Base-by-base conservation (phyloP, 2,113 vertebrate genomes). In the western clawed frog (Xenopus tropicalis) region DNA sequence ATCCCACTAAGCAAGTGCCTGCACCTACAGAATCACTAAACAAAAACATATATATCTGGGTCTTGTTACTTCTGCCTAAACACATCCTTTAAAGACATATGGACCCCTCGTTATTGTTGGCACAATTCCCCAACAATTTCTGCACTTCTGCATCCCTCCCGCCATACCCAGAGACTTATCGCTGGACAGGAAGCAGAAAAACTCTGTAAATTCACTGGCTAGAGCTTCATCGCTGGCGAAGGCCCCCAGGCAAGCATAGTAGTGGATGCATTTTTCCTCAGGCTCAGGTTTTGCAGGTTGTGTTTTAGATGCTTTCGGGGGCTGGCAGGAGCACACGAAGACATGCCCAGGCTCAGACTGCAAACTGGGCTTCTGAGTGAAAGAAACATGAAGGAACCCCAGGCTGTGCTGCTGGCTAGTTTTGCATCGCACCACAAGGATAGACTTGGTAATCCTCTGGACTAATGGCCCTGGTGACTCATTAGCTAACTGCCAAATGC, bases 241-340 rank as follows among this genome's bases (percentile, higher is more conserved):
- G 73, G 96, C 95, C 42, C 94, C 95, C 71, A 98, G 82, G 23
- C 96, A 97, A 79, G 94, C 95, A 23, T 95, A 93, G 88, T 96
- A 96, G 80, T 97, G 96, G n/a, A 97, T 86, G 84, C 96, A 98
- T 59, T 77, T 86, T 0, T 56, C 68, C 0, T 65, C 51, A 4
- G 24, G n/a, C 12, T 78, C 80, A 11, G 70, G 62, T 77, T 84
- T 81, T 8, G 77, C 70, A 0, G 76, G 7, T 2, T 44, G 9
- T 0, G 80, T 78, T 79, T 85, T 88, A 71, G 78, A 23, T 0
- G 85, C 29, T 58, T 82, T 86, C 25, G 48, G 71, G 8, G 84
- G 63, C 78, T 88, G 87, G 71, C 91, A 93, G 48, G 89, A 86
- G 66, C 91, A 93, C 73, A 84, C 83, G 80, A 92, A 93, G 59